A percentile compares a stretch with the other conserved stretches of the same genome.
phyloP scores from a whole-genome alignment of 2,888 invertebrate genomes.

The Noctua fimbriata region DNA sequence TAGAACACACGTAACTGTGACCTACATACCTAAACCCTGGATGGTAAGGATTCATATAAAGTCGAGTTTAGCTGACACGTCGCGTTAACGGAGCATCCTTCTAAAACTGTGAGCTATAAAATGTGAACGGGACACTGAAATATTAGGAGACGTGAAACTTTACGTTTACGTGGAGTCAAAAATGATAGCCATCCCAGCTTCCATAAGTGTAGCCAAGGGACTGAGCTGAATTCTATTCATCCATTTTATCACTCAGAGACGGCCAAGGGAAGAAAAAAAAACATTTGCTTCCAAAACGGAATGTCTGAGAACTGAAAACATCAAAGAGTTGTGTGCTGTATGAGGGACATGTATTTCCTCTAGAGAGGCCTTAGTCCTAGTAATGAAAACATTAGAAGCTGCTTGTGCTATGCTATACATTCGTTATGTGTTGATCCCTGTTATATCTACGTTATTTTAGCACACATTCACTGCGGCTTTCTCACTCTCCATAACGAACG shows the following conservation, averaged over 20 bases:
- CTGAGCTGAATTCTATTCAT: not conserved
- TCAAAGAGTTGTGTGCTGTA: not conserved
- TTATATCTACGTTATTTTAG: not conserved
- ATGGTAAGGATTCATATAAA: constrained; percentile 38
- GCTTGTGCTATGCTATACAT: too few species aligned
- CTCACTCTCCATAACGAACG: not conserved
- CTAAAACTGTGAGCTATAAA: constrained; percentile 40
- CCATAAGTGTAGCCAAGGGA: not conserved
- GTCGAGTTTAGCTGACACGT: constrained; percentile 47
- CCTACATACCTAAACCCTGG: constrained; percentile 15
- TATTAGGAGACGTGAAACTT: constrained; percentile 23
- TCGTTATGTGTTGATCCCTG: not conserved
- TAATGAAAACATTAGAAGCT: not conserved
- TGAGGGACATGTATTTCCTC: too few species aligned
- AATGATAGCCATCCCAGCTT: not conserved
- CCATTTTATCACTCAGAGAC: not conserved
- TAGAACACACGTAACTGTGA: constrained; percentile 26
- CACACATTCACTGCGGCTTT: not conserved
- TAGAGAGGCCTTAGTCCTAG: not conserved
- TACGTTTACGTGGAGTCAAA: constrained; percentile 2
- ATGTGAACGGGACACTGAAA: constrained; percentile 14
- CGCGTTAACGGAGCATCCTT: constrained; percentile 16
- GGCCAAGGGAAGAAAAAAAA: not conserved
- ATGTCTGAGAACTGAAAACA: not conserved
- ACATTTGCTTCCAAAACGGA: not conserved